phyloP scores from a whole-genome alignment of 2,888 invertebrate genomes.

The Proisotoma minuta region DNA sequence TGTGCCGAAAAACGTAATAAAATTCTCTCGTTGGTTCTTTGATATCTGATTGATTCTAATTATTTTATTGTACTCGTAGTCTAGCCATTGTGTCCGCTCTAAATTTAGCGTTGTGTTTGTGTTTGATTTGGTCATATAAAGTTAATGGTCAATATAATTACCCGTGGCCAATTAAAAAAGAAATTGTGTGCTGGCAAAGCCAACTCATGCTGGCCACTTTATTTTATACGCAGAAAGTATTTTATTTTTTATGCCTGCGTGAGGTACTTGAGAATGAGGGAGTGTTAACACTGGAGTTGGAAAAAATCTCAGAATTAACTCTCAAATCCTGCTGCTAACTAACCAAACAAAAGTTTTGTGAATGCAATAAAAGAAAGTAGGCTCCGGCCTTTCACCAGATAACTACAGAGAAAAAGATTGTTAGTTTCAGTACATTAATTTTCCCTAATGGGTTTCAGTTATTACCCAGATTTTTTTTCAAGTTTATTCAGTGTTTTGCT shows the following conservation, averaged over 20 bases:
- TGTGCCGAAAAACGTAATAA: not conserved
- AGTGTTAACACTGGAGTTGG: not conserved
- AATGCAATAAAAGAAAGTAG: not conserved
- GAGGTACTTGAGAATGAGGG: not conserved
- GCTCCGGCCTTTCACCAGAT: not conserved
- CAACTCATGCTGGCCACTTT: not conserved
- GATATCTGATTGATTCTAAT: not conserved
- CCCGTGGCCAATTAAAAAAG: not conserved
- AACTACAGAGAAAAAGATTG: slow-evolving; percentile 12
- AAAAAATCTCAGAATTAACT: not conserved
- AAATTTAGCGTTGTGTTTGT: not conserved
- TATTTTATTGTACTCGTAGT: not conserved
- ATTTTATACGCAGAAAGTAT: not conserved
- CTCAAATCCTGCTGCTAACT: not conserved
- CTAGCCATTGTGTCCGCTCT: not conserved
- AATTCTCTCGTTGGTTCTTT: not conserved
- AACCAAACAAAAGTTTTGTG: not conserved
- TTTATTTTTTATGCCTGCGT: not conserved
- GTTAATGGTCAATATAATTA: not conserved
- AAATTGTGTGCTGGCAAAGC: not conserved
- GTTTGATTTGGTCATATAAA: not conserved
- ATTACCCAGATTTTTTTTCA: slow-evolving; percentile 20
- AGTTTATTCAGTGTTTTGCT: slow-evolving; percentile 3
- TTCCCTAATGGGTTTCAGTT: slow-evolving; percentile 29
- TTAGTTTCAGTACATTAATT: slow-evolving; percentile 39